These are phyloP conservation scores for Lonchura striata DNA, from an alignment of 2,113 vertebrate species.

Conservation along the genomic window DNA sequence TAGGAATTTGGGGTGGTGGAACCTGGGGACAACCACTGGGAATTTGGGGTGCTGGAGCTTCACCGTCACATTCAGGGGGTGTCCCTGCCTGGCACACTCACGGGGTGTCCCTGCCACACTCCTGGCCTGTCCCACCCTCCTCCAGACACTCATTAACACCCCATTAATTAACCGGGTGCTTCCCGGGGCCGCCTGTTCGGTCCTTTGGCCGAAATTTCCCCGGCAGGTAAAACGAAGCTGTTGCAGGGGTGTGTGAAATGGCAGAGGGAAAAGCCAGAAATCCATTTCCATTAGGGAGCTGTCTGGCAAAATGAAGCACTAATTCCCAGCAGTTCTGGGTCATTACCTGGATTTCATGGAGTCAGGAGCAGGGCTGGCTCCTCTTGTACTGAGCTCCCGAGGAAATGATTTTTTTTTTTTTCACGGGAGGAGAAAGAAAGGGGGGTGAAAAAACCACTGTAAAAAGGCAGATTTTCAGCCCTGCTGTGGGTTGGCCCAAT, in stretches of 20 bases:
- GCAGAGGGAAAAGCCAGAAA: conserved; percentile 1
- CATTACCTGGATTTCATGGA: conserved; percentile 53
- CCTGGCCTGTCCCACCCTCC: background rate
- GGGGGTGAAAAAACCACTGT: accelerated
- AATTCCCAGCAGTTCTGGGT: conserved; percentile 51
- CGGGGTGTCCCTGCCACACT: background rate
- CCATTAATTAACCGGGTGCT: background rate
- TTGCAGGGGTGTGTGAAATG: background rate
- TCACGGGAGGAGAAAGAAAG: background rate
- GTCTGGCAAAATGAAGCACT: conserved; percentile 33
- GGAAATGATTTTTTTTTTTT: background rate
- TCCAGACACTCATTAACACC: background rate
- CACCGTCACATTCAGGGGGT: background rate
- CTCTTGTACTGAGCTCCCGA: background rate
- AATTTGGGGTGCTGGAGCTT: accelerated
- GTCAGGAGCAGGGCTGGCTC: background rate
- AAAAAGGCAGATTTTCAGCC: background rate
- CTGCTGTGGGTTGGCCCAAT: background rate
- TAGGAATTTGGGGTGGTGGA: accelerated
- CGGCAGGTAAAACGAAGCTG: background rate
- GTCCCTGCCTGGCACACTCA: accelerated
- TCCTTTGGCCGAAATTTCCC: background rate
- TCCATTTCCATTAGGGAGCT: conserved; percentile 52
- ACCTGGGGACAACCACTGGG: accelerated
- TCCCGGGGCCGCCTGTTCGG: background rate